These are phyloP conservation scores for Lycia hirtaria DNA, from an alignment of 2,888 invertebrate genomes.

Conservation along the genomic window DNA sequence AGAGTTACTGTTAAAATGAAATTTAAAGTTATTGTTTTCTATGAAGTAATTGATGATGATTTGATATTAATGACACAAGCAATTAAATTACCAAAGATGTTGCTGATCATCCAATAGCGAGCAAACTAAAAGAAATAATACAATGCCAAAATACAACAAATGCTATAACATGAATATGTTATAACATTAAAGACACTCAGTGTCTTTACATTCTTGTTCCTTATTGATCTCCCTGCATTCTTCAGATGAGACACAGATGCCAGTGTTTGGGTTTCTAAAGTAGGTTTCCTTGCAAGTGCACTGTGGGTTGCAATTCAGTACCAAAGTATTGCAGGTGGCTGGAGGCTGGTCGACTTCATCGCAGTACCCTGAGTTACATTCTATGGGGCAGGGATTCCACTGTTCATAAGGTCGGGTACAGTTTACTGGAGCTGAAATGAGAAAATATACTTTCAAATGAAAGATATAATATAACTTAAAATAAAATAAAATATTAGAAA, in stretches of 20 bases:
- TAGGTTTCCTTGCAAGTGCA: constrained; percentile 51
- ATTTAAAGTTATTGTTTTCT: too few species aligned
- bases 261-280: constrained; percentile 47
- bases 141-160: too few species aligned
- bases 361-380: constrained; percentile 53
- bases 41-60: too few species aligned
- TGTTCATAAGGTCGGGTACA: constrained; percentile 56
- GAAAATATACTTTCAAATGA: too few species aligned
- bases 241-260: constrained; percentile 46
- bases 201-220: not conserved
- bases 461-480: too few species aligned
- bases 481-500: too few species aligned
- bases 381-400: constrained; percentile 52
- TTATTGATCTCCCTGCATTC: constrained; percentile 45
- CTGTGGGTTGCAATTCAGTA: constrained; percentile 54
- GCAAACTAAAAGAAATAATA: too few species aligned
- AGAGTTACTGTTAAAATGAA: too few species aligned
- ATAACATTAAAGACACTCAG: not conserved
- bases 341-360: constrained; percentile 44
- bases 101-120: too few species aligned
- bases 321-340: constrained; percentile 48
- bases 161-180: not conserved
- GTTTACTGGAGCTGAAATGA: constrained; percentile 47
- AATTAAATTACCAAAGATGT: too few species aligned
- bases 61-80: too few species aligned